Percentiles rank a stretch among this genome's conserved stretches.
phyloP scores from a whole-genome alignment of 2,113 vertebrate genomes.

The Lates calcarifer region DNA sequence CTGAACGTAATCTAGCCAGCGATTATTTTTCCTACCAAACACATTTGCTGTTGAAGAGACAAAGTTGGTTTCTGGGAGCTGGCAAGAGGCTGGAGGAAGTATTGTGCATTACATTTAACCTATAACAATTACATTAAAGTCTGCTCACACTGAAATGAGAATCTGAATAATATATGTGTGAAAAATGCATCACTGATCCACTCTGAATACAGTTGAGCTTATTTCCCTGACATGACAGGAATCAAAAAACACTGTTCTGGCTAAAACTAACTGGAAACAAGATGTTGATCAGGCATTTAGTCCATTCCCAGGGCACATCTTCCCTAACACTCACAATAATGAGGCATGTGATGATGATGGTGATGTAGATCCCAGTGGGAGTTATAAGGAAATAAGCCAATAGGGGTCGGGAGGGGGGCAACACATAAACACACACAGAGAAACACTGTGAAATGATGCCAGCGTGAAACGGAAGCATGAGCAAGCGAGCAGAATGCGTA shows the following conservation, averaged over 20 bases:
- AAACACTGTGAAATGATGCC: background rate
- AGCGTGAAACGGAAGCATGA: background rate
- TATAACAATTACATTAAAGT: too few species aligned
- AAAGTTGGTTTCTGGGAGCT: background rate
- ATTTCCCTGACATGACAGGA: too few species aligned
- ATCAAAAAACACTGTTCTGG: too few species aligned
- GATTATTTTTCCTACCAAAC: too few species aligned
- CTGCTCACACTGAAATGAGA: too few species aligned
- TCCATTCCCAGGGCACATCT: background rate
- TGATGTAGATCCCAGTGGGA: constrained; percentile 15
- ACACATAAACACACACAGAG: constrained; percentile 18
- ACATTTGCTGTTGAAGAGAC: background rate
- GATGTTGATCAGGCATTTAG: too few species aligned
- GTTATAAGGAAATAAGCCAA: constrained; percentile 29
- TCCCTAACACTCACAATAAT: background rate
- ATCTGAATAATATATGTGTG: too few species aligned
- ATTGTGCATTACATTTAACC: too few species aligned
- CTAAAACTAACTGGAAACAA: too few species aligned
- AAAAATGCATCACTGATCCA: too few species aligned
- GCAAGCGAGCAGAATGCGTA: constrained; percentile 40
- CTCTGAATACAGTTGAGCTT: too few species aligned
- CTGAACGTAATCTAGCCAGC: too few species aligned
- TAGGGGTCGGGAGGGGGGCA: constrained; percentile 29
- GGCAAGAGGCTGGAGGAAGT: background rate
- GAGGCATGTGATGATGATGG: constrained; percentile 23